Percentiles rank a stretch among this genome's conserved stretches.
Conservation (phyloP, 2,797 vertebrate species). For the Gobionotothen gibberifrons region DNA sequence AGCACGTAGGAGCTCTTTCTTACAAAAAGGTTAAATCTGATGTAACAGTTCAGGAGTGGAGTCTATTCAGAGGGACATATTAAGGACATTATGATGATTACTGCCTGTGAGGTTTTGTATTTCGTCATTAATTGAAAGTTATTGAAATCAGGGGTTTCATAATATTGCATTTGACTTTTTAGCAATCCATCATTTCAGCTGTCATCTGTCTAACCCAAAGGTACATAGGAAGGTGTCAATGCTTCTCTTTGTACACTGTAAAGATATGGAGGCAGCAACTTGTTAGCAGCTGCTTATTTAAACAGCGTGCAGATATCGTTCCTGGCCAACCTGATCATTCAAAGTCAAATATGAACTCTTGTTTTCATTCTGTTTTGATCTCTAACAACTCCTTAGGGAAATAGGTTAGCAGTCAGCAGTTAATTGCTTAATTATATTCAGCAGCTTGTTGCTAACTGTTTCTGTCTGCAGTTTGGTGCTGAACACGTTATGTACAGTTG, state of each 20-base stretch:
- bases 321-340: not conserved
- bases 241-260: not conserved
- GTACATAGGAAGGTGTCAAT: not conserved
- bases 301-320: not conserved
- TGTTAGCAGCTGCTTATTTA: not conserved
- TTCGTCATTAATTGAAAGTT: not conserved
- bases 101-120: not conserved
- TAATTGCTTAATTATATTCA: not conserved
- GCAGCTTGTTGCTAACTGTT: not conserved
- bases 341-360: not conserved
- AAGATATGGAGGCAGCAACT: not conserved
- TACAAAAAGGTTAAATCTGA: conserved; percentile 24
- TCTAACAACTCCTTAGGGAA: not conserved
- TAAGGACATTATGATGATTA: no score
- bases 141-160: not conserved
- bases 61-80: not conserved
- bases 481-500: no score
- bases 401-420: not conserved
- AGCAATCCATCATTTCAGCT: not conserved
- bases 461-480: no score
- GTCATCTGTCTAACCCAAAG: not conserved
- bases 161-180: not conserved
- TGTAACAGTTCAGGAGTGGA: conserved; percentile 16
- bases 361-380: not conserved
- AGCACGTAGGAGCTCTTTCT: conserved; percentile 18